Evolutionary conservation across 2,797 vertebrate genomes (phyloP), one percentile per base, ranked within the genome.

Genomic region (Hydrophis major): DNA sequence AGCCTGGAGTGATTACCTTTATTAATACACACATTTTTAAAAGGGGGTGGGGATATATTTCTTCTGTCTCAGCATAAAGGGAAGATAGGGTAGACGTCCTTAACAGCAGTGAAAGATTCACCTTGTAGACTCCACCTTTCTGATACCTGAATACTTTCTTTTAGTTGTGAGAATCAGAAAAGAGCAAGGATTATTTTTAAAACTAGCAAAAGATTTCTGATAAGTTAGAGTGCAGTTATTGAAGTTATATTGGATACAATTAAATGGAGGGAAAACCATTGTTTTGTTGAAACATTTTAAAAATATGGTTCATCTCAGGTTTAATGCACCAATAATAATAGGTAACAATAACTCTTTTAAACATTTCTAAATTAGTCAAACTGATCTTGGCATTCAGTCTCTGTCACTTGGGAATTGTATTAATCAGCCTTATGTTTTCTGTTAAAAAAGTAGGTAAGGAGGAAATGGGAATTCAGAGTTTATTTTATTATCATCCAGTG

Each of bases 391-490:
- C 32, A 50, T n/a, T 55, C 63, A 53, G 83, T 18, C 28, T 92
- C 6, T 25, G 11, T 22, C n/a, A n/a, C 25, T 32, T 28, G 87
- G 91, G 28, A 18, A 37, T 22, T 2, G 4, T 83, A 28, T 14
- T 20, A 66, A 47, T 57, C 53, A 92, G 0, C 10, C 22, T 83
- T 86, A 42, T 37, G 16, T 22, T 93, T 92, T 57, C 4, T 28
- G 25, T 56, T 87, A 11, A 22, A 27, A 13, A 66, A 12, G 2
- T 0, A 55, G n/a, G 91, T 0, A 0, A 88, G 13, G 11, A 57
- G 28, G 28, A 56, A 55, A 16, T 1, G 22, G 86, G n/a, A 55
- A 78, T 53, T 83, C 92, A 92, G 59, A 37, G n/a, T 74, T 74
- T 7, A 8, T 74, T 37, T 20, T 37, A 37, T 20, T 74, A 78